Percentiles rank a stretch among this genome's conserved stretches.
phyloP scores from a whole-genome alignment of 2,888 invertebrate genomes.

The Pollenia griseotomentosa region DNA sequence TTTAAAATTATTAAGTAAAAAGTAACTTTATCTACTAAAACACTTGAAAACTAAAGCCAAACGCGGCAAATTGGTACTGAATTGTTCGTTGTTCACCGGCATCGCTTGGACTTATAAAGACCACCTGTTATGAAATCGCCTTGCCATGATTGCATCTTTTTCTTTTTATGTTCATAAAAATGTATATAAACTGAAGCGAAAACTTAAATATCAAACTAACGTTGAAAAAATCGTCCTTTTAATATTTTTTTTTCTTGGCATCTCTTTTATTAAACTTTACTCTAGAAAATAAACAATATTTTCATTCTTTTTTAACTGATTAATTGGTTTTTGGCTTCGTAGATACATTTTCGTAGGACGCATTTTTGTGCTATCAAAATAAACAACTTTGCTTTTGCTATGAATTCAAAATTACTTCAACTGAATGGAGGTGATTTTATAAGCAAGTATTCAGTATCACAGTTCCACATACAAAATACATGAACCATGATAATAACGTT shows the following conservation, averaged over 20 bases:
- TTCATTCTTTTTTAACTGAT: slow-evolving; percentile 35
- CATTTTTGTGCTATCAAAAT: slow-evolving; percentile 1
- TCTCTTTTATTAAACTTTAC: slow-evolving; percentile 2
- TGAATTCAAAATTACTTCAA: slow-evolving; percentile 48
- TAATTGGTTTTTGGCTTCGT: slow-evolving; percentile 11
- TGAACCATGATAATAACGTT: slow-evolving; percentile 21
- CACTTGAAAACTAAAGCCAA: too few relatives aligned
- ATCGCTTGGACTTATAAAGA: too few relatives aligned
- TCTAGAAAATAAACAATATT: slow-evolving; percentile 22
- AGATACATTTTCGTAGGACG: background rate
- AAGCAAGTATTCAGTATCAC: background rate
- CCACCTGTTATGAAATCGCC: too few relatives aligned
- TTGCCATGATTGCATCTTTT: too few relatives aligned
- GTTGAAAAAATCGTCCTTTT: too few relatives aligned
- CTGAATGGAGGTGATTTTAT: background rate
- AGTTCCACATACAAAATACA: slow-evolving; percentile 3
- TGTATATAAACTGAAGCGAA: too few relatives aligned
- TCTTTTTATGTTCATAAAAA: too few relatives aligned
- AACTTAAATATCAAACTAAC: too few relatives aligned
- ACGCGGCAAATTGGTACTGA: too few relatives aligned
- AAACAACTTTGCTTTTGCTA: slow-evolving; percentile 16
- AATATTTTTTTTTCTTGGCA: background rate
- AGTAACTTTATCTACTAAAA: too few relatives aligned
- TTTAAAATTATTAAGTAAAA: too few relatives aligned
- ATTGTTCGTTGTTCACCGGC: too few relatives aligned